These are phyloP conservation scores for Entosphenus tridentatus DNA, from an alignment of 2,113 vertebrate genomes.

Conservation along the genomic window DNA sequence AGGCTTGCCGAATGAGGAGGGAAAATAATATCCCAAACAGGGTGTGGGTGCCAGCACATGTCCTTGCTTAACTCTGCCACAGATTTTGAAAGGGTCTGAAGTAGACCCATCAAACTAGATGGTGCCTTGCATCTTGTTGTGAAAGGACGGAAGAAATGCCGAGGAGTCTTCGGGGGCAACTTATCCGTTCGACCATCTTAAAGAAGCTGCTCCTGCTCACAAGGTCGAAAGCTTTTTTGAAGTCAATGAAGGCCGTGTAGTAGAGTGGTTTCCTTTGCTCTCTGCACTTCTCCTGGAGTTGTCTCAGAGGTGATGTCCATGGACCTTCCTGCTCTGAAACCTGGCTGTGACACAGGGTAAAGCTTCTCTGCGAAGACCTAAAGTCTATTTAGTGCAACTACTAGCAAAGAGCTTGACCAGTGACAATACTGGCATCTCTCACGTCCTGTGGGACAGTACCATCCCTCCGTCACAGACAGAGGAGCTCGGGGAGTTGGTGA, in stretches of 20 bases:
- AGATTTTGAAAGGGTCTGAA: neutral
- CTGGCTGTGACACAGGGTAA: neutral
- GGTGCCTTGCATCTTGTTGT: conserved; percentile 8
- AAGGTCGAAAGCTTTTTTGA: conserved; percentile 6
- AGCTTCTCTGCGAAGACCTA: neutral
- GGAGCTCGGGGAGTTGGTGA: neutral
- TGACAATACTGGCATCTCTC: conserved; percentile 8
- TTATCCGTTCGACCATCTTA: neutral
- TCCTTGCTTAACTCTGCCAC: conserved; percentile 7
- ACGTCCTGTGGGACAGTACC: conserved; percentile 5
- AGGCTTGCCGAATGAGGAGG: neutral
- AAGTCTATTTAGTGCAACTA: neutral
- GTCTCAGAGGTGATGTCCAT: neutral
- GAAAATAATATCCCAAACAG: conserved; percentile 9
- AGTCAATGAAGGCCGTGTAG: conserved; percentile 7
- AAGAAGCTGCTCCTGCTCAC: neutral
- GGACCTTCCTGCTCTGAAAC: conserved; percentile 1
- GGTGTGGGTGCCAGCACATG: conserved; percentile 8
- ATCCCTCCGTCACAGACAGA: conserved; percentile 6
- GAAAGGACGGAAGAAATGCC: neutral
- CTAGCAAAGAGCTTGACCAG: conserved; percentile 2
- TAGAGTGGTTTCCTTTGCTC: conserved; percentile 4
- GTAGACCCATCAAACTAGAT: neutral
- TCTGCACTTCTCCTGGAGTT: neutral
- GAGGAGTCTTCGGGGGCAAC: neutral